Base-by-base conservation (phyloP, 2,888 invertebrate species). In the Leptopilina drosophilae region DNA sequence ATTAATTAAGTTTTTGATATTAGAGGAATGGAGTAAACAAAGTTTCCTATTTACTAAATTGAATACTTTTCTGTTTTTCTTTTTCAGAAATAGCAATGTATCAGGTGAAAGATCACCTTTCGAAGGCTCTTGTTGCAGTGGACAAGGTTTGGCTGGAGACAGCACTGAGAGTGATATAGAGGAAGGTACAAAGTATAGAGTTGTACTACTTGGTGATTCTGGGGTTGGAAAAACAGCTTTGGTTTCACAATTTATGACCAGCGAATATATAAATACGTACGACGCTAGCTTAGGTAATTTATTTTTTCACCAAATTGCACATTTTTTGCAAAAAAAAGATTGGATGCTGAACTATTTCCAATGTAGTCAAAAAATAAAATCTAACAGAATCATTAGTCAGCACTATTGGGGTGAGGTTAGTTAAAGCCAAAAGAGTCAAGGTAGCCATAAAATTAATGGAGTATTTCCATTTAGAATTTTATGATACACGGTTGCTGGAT, bases 181-280 rank as follows among this genome's bases (percentile, higher is more conserved):
- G 56, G 95, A 95, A 81, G 93, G 94, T 82, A 94, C 95, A 2
- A 96, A 96, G 87, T 95, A 96, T 91, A 93, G 97, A n/a, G 96
- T 97, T 81, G 96, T 97, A 11, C 93, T 97, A 90, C 93, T 97
- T 5, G 97, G 96, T 0, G 96, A 97, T 87, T 95, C 97, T 0
- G 97, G 97, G 0, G 97, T 97, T 15, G 98, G 98, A 3, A 98
- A 98, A 92, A 96, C 97, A 0, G 97, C 98, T 1, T 93, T 98
- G 42, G 97, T 97, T 1, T 96, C 96, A 0, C 98, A 98, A 90
- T 98, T 98, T 91, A 97, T 97, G 97, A 98, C 98, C 49, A 97
- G 97, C 84, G 98, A 98, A 89, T 98, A 98, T 90, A 97, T 98
- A 95, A 97, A 98, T 92, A 97, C 98, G 0, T 98, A 98, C 91